A percentile compares a stretch with the other conserved stretches of the same genome.
Conservation (phyloP, 2,888 invertebrate genomes). For the Leptopterna dolabrata region DNA sequence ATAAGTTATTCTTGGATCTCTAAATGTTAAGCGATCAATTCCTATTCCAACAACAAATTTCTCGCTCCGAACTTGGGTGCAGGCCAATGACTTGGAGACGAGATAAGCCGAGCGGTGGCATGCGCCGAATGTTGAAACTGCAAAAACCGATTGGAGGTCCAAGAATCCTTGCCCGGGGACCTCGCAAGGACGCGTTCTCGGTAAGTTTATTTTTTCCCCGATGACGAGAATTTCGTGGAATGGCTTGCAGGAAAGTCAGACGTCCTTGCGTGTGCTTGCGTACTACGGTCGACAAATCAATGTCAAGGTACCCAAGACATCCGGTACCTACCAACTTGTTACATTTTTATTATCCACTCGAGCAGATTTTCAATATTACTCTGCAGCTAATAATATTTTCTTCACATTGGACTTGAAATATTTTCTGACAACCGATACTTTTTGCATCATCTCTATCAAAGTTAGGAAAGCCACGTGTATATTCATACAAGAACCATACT, state of each 20-base stretch:
- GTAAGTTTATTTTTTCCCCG: constrained; percentile 19
- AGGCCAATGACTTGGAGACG: background rate
- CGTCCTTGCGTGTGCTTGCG: background rate
- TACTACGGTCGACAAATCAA: background rate
- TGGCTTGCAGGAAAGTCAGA: background rate
- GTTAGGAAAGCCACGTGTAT: too few relatives aligned
- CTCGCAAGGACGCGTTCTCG: constrained; percentile 4
- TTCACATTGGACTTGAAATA: too few relatives aligned
- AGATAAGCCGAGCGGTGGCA: background rate
- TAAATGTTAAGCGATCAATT: background rate
- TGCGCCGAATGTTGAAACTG: background rate
- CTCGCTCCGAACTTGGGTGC: background rate
- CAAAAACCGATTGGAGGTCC: background rate
- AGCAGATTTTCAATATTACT: too few relatives aligned
- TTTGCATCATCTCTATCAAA: too few relatives aligned
- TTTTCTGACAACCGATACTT: too few relatives aligned
- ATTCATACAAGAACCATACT: too few relatives aligned
- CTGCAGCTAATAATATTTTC: too few relatives aligned
- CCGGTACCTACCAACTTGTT: too few relatives aligned
- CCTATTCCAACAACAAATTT: background rate
- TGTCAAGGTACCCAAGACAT: too few relatives aligned
- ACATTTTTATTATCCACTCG: too few relatives aligned
- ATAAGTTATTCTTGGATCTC: background rate
- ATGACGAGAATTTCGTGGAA: background rate
- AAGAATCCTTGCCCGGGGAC: background rate